Percentiles rank a stretch among this genome's conserved stretches.
phyloP scores from a whole-genome alignment of 2,113 vertebrate genomes.

The Sylvietta virens region DNA sequence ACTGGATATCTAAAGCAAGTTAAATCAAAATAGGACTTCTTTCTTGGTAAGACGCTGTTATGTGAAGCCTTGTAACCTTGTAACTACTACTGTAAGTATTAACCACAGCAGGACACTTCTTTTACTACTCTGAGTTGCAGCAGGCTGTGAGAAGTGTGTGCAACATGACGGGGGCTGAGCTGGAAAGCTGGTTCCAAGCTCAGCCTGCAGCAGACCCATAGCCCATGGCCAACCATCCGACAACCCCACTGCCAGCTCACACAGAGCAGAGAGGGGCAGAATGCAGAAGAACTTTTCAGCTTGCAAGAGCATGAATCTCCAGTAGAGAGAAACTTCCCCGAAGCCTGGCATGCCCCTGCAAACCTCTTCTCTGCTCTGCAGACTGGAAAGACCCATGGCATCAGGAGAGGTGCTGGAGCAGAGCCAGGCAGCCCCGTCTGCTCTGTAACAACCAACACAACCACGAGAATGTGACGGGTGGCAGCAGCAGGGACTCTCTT shows the following conservation, averaged over 20 bases:
- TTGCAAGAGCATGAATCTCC: background rate
- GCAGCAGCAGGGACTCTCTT: background rate
- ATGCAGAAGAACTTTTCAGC: background rate
- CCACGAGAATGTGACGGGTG: background rate
- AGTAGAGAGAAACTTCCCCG: background rate
- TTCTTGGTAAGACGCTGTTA: background rate
- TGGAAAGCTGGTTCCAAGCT: background rate
- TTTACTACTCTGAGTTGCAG: background rate
- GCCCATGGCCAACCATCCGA: background rate
- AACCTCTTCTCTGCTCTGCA: background rate
- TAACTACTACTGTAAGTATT: background rate
- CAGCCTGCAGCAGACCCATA: background rate
- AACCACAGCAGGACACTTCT: background rate
- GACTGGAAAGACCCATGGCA: background rate
- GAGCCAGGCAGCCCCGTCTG: background rate
- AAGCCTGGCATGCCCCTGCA: background rate
- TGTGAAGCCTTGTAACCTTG: background rate
- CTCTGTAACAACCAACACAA: background rate
- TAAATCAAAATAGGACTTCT: background rate
- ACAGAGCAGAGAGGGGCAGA: background rate
- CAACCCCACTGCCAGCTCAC: rapidly evolving
- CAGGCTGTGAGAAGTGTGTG: background rate
- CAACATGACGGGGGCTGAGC: background rate
- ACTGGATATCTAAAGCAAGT: background rate
- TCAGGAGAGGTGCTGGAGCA: background rate